Percentiles rank a stretch among this genome's conserved stretches.
Conservation (phyloP, 2,888 invertebrate species). For the Eristalinus sepulchralis region DNA sequence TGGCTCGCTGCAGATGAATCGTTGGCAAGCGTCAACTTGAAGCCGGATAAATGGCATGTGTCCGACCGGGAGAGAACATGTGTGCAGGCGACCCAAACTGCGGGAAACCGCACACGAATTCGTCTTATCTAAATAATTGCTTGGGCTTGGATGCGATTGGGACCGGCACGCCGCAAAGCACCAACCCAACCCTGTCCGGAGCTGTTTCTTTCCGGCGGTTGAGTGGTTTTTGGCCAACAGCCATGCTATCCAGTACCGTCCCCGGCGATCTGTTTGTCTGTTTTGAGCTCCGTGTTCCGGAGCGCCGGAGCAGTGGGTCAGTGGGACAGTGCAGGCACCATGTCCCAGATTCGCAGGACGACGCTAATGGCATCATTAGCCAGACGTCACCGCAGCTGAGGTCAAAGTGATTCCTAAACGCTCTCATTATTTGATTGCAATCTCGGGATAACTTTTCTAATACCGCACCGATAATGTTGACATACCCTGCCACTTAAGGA, state of each 20-base stretch:
- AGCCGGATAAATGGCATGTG: constrained; percentile 56
- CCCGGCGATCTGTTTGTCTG: constrained; percentile 1
- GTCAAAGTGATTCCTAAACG: constrained; percentile 69
- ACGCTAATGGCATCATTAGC: constrained; percentile 66
- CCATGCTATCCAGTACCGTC: constrained; percentile 14
- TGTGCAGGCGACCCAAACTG: constrained; percentile 45
- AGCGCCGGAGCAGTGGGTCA: constrained; percentile 58
- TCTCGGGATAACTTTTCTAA: constrained; percentile 66
- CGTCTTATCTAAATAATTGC: constrained; percentile 68
- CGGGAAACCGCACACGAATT: constrained; percentile 64
- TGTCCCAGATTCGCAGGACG: constrained; percentile 24
- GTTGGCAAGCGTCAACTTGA: constrained; percentile 62
- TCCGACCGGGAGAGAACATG: not conserved
- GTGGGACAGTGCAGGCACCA: constrained; percentile 48
- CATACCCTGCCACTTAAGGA: constrained; percentile 69
- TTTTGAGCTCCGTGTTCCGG: constrained; percentile 24
- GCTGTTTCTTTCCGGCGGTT: constrained; percentile 1
- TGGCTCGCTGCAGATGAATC: constrained; percentile 40
- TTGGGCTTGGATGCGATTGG: constrained; percentile 49
- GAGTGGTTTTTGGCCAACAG: constrained; percentile 47
- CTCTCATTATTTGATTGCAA: constrained; percentile 71
- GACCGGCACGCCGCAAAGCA: constrained; percentile 51
- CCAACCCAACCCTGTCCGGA: constrained; percentile 33
- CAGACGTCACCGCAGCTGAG: constrained; percentile 57
- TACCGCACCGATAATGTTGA: constrained; percentile 69